Conservation (phyloP, 2,888 invertebrate genomes). For the Lasioglossum villosulum region DNA sequence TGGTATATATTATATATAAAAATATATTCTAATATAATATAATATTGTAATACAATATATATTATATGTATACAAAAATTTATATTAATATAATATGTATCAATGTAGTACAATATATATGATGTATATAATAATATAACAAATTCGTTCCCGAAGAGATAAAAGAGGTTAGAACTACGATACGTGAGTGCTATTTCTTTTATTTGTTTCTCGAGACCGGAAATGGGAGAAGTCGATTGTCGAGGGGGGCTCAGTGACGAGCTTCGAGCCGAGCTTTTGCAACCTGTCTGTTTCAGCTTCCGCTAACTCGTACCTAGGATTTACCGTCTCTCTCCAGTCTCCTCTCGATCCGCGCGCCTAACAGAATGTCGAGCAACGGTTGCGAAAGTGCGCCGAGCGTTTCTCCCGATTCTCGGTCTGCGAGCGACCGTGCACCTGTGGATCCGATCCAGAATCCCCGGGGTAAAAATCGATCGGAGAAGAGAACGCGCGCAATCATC, state of each 20-base stretch:
- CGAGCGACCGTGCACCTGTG: slow-evolving; percentile 31
- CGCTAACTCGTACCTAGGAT: slow-evolving; percentile 69
- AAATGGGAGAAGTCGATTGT: slow-evolving; percentile 59
- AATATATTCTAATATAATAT: no score
- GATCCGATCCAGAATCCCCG: slow-evolving; percentile 11
- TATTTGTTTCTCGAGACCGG: neutral
- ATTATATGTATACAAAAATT: no score
- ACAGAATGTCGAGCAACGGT: slow-evolving; percentile 1
- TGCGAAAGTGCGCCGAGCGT: slow-evolving; percentile 31
- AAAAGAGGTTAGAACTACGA: neutral
- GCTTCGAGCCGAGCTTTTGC: slow-evolving; percentile 68
- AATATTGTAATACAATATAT: no score
- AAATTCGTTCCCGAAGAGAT: neutral
- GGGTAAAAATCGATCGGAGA: neutral
- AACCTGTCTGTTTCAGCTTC: slow-evolving; percentile 70
- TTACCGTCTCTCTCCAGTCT: slow-evolving; percentile 71
- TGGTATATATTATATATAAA: no score
- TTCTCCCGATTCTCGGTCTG: slow-evolving; percentile 35
- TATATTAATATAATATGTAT: no score
- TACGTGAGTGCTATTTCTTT: neutral
- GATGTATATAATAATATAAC: no score
- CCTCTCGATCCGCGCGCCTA: slow-evolving; percentile 52
- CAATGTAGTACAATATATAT: no score
- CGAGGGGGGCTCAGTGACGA: slow-evolving; percentile 49
- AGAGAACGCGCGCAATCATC: neutral